Base-by-base conservation (phyloP, 1,140 invertebrate species). In the Bombus vancouverensis region DNA sequence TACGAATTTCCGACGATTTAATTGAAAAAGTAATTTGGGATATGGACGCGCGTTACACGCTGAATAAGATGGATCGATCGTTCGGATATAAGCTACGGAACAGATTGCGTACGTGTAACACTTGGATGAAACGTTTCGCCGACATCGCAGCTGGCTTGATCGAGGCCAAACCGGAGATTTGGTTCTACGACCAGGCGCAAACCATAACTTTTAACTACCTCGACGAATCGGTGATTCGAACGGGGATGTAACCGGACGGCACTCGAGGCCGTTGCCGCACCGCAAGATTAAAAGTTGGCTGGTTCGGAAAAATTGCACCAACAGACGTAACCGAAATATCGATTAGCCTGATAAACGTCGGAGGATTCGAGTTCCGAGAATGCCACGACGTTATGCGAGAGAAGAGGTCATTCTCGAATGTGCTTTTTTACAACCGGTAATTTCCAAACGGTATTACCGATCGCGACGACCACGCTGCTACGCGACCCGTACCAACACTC, bases 171-270 rank as follows among this genome's bases (percentile, higher is more conserved):
- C 8, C 37, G 15, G 12, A 12, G 42, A 28, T 62, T n/a, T 53
- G 47, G 6, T 25, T n/a, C 44, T n/a, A 42, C 37, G 4, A 39
- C 1, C 34, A 9, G 37, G 37, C 22, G 32, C 8, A n/a, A 79
- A 47, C 77, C 15, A 42, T 72, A 72, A 81, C 34, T 71, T 42
- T 42, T 22, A 70, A 72, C 32, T 62, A 73, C 53, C 70, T 73
- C 47, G 62, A 32, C 39, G 37, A 66, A 78, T 81, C 68, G 79
- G 28, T 47, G 18, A 68, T 47, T 32, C 79, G 79, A 37, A 34
- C 44, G n/a, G 1, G 8, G 13, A n/a, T 10, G 12, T 9, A 25
- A 44, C 12, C 39, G 62, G 28, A 22, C n/a, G 15, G 32, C 8
- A 18, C 66, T 68, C 34, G 66, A 18, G 15, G n/a, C 62, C 28